A percentile compares a stretch with the other conserved stretches of the same genome.
phyloP scores from a whole-genome alignment of 2,113 vertebrate genomes.

The Rutilus rutilus region DNA sequence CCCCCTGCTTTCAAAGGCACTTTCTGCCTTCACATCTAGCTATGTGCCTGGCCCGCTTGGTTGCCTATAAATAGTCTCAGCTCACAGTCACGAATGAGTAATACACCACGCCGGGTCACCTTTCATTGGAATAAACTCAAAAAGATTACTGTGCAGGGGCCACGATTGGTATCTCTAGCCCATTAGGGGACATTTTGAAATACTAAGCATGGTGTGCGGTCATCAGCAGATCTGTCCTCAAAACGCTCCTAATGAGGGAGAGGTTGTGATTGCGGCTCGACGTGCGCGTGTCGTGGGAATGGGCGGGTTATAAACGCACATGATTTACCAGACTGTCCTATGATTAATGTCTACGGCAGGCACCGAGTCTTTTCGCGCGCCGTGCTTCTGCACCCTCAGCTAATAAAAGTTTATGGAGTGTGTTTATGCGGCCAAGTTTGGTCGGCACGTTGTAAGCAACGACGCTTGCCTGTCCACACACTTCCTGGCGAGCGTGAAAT shows the following conservation, averaged over 20 bases:
- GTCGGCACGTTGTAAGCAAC: slow-evolving; percentile 2
- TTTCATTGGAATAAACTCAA: slow-evolving; percentile 39
- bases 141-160: slow-evolving; percentile 1
- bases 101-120: slow-evolving; percentile 51
- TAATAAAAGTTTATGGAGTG: slow-evolving; percentile 72
- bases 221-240: not conserved
- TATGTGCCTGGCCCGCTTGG: not conserved
- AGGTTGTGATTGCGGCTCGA: slow-evolving; percentile 8
- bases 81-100: slow-evolving; percentile 46
- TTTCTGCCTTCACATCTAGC: slow-evolving; percentile 39
- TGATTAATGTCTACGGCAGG: slow-evolving; percentile 66
- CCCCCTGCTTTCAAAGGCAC: slow-evolving; percentile 43
- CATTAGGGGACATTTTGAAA: slow-evolving; percentile 3
- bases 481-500: slow-evolving; percentile 23
- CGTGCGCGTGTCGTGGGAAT: not conserved
- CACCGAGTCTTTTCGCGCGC: slow-evolving; percentile 54
- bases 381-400: slow-evolving; percentile 59
- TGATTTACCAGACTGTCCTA: slow-evolving; percentile 39
- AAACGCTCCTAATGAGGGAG: slow-evolving; percentile 16
- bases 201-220: not conserved
- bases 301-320: slow-evolving; percentile 24
- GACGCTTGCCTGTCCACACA: not conserved
- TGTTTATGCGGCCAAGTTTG: slow-evolving; percentile 52
- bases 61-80: slow-evolving; percentile 54
- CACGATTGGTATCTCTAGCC: not conserved